Evolutionary conservation across 2,888 invertebrate genomes (phyloP), one percentile per base, ranked within the genome.

Genomic region (Pristionchus arcanus): DNA sequence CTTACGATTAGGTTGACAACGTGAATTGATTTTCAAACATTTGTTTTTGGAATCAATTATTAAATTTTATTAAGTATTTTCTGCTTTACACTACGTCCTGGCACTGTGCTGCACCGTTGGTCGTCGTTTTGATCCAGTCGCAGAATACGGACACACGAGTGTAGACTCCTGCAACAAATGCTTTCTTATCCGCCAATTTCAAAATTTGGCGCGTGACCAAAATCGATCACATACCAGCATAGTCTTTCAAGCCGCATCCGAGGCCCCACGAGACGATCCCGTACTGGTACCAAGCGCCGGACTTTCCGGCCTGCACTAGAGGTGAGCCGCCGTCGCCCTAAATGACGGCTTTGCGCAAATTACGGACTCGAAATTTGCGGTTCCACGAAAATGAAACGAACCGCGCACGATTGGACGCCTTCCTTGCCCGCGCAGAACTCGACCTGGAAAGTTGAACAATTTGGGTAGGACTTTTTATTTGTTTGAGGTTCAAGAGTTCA

Each of bases 1-100:
- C n/a, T n/a, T n/a, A n/a, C n/a, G n/a, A n/a, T n/a, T n/a, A n/a
- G n/a, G n/a, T n/a, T n/a, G n/a, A n/a, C n/a, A n/a, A n/a, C n/a
- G n/a, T n/a, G n/a, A n/a, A n/a, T n/a, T n/a, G n/a, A n/a, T n/a
- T n/a, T n/a, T n/a, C n/a, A n/a, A n/a, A n/a, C n/a, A n/a, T n/a
- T n/a, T n/a, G n/a, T n/a, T n/a, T n/a, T n/a, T n/a, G n/a, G n/a
- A n/a, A n/a, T n/a, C n/a, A n/a, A n/a, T n/a, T n/a, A n/a, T n/a
- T n/a, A n/a, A n/a, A n/a, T n/a, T n/a, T n/a, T n/a, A n/a, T n/a
- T n/a, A n/a, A n/a, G n/a, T n/a, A n/a, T n/a, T n/a, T n/a, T n/a
- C n/a, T n/a, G n/a, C n/a, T 9, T 59, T 21, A 66, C 11, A 66
- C 4, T 21, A 74, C 74, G 21, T 74, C 74, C 37, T 49, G 96